Base-by-base conservation (phyloP, 37 sponge, comb jelly and placozoan species). In the Tethya wilhelma region DNA sequence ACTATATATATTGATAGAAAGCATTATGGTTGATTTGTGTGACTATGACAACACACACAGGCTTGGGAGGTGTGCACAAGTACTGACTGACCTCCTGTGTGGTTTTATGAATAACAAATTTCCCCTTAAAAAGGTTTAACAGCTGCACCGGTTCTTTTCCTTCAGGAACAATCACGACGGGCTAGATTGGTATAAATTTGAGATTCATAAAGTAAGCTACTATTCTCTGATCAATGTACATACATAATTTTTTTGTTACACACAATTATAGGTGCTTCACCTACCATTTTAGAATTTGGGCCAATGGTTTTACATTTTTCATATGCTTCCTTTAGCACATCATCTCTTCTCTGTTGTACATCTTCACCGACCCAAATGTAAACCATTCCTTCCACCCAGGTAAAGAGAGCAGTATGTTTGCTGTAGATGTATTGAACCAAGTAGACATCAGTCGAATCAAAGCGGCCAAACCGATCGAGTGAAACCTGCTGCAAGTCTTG, bases 91-190 rank as follows among this genome's bases (percentile, higher is more conserved):
- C n/a, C 28, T n/a, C 29, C 30, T 62, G 64, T 62, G 78, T 3
- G 0, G 71, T 39, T 30, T 81, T 74, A 46, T 83, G 84, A 8
- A 91, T 62, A 9, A 91, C 65, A 70, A 73, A 73, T 32, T 87
- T 87, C 41, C 88, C 92, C 57, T 87, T 87, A 81, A 87, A 91
- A 28, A 91, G 17, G 67, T 74, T 77, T 19, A 91, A 80, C 28
- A 83, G 80, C 68, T 78, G 73, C 29, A 59, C 79, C 20, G 84
- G 59, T 32, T 91, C 92, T 44, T 44, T 56, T 4, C 84, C 84
- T 53, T 82, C 74, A 22, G 92, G 88, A 17, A 91, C 74, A 37
- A 87, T 78, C 68, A 83, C 73, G 45, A 76, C n/a, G 25, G 69
- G 70, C 64, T 64, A 28, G 4, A 63, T 0, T 68, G 23, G 43